Evolutionary conservation across 2,797 vertebrate genomes (phyloP), one percentile per base, ranked within the genome.

Genomic region (Chelonia mydas): DNA sequence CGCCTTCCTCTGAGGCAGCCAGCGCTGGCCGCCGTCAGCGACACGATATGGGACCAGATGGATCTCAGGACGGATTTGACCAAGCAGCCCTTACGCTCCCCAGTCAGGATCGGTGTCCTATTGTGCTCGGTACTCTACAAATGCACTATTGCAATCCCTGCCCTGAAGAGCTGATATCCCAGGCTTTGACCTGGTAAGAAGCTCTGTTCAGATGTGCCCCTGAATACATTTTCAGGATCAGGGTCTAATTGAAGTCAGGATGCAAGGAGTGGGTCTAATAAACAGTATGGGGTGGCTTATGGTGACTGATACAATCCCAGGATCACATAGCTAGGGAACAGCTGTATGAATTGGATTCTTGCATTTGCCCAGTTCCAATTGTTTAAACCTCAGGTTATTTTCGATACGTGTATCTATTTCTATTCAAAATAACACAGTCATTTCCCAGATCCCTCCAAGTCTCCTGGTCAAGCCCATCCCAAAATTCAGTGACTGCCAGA

Each of bases 141-240:
- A 41, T 5, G 10, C n/a, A 72, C 21, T 6, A 21, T 17, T 1
- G 1, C 45, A 47, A 27, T 2, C 45, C 11, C 45, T 47, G 25
- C 41, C 41, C 23, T 3, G 45, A 41, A 47, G 74, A 76, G 41
- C 74, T 49, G 27, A 47, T 28, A 47, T 28, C 74, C 27, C 45
- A 45, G 9, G 45, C 25, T 3, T 21, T 28, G 41, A 76, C 47
- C 72, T 5, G 3, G 72, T 13, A 19, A 72, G n/a, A n/a, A 68
- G 72, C 19, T 47, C 41, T 76, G 72, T 76, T 45, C 72, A 76
- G n/a, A 21, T 37, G 65, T 68, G 19, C 33, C n/a, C n/a, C 4
- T n/a, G 65, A n/a, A 37, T 6, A 45, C 23, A 12, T 45, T 25
- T 28, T 12, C 25, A 13, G 41, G 41, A 68, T 23, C 17, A 68